Conservation (phyloP, 2,797 vertebrate genomes). For the Spinibarbus caldwelli region DNA sequence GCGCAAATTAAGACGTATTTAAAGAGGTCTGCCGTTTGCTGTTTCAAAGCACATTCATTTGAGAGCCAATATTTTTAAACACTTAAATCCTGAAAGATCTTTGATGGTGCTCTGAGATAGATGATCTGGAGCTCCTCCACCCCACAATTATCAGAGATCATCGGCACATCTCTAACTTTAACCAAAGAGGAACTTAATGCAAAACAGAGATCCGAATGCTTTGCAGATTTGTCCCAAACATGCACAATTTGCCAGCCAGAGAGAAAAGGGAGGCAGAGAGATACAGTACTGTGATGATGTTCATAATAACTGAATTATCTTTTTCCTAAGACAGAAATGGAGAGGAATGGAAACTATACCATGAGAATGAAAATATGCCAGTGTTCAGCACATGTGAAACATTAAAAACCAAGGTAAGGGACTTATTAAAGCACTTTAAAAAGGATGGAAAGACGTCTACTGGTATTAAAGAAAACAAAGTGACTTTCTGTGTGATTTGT, state of each 20-base stretch:
- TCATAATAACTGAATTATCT: constrained; percentile 27
- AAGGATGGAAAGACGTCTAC: constrained; percentile 7
- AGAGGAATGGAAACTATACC: neutral
- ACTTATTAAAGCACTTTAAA: neutral
- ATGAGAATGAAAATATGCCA: neutral
- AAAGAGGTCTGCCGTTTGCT: constrained; percentile 9
- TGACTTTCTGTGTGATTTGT: neutral
- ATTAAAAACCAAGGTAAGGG: neutral
- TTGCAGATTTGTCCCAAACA: constrained; percentile 63
- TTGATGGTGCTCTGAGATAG: constrained; percentile 61
- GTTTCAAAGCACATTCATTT: constrained; percentile 40
- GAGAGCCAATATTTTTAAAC: constrained; percentile 36
- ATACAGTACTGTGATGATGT: neutral
- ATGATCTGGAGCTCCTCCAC: constrained; percentile 67
- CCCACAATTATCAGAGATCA: constrained; percentile 70
- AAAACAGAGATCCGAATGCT: constrained; percentile 64
- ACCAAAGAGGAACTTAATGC: constrained; percentile 74
- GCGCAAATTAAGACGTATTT: constrained; percentile 42
- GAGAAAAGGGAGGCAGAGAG: constrained; percentile 7
- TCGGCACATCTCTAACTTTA: constrained; percentile 63
- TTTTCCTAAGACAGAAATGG: neutral
- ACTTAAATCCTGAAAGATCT: constrained; percentile 36
- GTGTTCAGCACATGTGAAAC: constrained; percentile 3
- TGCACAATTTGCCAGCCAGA: constrained; percentile 39
- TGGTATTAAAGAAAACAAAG: constrained; percentile 6